Conservation (phyloP, 2,888 invertebrate species). For the Drosophila stalkeri region DNA sequence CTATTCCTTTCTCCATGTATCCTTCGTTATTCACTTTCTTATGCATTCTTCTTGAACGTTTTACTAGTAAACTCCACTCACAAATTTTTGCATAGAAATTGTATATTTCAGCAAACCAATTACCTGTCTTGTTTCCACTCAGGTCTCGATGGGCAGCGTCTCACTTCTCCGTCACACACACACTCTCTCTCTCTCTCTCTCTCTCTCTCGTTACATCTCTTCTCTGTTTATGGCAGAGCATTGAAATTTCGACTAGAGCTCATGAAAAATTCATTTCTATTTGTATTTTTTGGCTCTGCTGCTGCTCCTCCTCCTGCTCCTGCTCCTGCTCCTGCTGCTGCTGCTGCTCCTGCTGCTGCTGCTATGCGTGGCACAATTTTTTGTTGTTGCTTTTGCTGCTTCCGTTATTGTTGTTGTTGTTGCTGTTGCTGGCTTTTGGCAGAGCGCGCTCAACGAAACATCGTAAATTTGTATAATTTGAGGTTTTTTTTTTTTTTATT, state of each 20-base stretch:
- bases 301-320: conserved; percentile 17
- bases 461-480: conserved; percentile 78
- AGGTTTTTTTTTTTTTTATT: conserved; percentile 68
- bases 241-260: conserved; percentile 35
- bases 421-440: conserved; percentile 59
- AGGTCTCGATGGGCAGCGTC: background rate
- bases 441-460: conserved; percentile 58
- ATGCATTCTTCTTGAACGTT: conserved; percentile 13
- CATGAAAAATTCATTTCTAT: conserved; percentile 38
- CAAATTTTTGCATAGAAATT: conserved; percentile 28
- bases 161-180: background rate
- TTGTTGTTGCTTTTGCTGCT: conserved; percentile 20
- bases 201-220: background rate
- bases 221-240: conserved; percentile 25
- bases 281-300: conserved; percentile 36
- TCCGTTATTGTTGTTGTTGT: conserved; percentile 15
- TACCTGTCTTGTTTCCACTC: background rate
- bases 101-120: conserved; percentile 3
- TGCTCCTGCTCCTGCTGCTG: conserved; percentile 20
- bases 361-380: conserved; percentile 28
- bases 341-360: conserved; percentile 15
- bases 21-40: background rate
- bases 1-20: too few species aligned
- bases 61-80: background rate
- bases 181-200: background rate